These are phyloP conservation scores for Phoxinus phoxinus DNA, from an alignment of 2,113 vertebrate species.

Conservation along the genomic window DNA sequence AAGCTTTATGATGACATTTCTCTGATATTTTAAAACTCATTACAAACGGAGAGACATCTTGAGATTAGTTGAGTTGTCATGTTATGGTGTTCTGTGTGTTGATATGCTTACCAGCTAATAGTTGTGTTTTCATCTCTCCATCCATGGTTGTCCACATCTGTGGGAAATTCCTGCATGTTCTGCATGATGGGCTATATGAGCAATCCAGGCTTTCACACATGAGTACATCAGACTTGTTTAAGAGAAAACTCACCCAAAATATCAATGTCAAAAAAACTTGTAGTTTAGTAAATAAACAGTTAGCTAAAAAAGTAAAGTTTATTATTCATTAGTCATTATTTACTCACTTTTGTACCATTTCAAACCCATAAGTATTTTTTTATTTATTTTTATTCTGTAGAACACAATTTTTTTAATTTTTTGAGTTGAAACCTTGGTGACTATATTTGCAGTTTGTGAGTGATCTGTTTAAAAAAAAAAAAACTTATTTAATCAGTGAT, in stretches of 20 bases:
- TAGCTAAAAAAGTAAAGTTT: neutral
- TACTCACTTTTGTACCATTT: neutral
- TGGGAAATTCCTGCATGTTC: conserved; percentile 29
- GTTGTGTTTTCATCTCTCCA: neutral
- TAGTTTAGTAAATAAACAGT: neutral
- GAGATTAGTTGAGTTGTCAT: neutral
- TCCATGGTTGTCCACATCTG: neutral
- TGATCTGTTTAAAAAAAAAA: too few species aligned
- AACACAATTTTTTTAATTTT: neutral
- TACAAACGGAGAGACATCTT: neutral
- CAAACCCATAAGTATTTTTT: neutral
- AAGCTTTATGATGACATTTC: neutral
- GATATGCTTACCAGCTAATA: neutral
- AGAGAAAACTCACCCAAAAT: too few species aligned
- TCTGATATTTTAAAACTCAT: neutral
- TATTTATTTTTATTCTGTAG: too few species aligned
- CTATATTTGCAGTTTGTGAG: neutral
- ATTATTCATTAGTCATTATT: neutral
- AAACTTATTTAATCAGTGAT: too few species aligned
- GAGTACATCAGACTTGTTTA: neutral
- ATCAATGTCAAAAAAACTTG: neutral
- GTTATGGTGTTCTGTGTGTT: conserved; percentile 17
- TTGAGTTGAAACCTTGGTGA: neutral
- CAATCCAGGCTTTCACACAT: conserved; percentile 12
- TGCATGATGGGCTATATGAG: conserved; percentile 26